Base-by-base conservation (phyloP, 2,113 vertebrate species). In the Prionailurus bengalensis region DNA sequence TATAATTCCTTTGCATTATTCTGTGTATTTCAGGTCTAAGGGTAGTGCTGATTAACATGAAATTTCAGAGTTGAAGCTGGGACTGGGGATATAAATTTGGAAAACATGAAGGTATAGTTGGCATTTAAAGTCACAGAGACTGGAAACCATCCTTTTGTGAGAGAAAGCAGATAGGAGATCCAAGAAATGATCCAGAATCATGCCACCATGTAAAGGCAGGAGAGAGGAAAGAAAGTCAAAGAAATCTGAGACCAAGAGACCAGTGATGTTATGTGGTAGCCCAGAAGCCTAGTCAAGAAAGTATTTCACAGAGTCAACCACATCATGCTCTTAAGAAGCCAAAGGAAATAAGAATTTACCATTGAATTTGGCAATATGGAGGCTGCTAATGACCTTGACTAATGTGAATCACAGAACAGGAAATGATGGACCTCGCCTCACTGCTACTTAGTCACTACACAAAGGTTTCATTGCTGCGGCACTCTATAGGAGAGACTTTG, bases 1-100 rank as follows among this genome's bases (percentile, higher is more conserved):
- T 48, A 27, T 66, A 90, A 45, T 66, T 82, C n/a, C 8, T 87
- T 71, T 94, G 80, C 11, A 85, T 91, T 68, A 39, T 78, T 94
- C n/a, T 89, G 36, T 36, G 23, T 25, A 65, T 74, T 68, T 88
- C 65, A 33, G 4, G 2, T 71, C 61, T 61, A 71, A 81, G 68
- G 15, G 0, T 45, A 5, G 19, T n/a, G 70, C n/a, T 51, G 45
- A 91, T 48, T 82, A 66, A n/a, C n/a, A 29, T 83, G 14, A 95
- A 90, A n/a, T 65, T 65, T 95, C 19, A 89, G 27, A 81, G 16
- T 51, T 68, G 68, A 90, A 36, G 1, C 66, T 82, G 39, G 1
- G 31, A 70, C 4, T 48, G 3, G 4, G 5, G 11, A 73, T 89
- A 51, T 51, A 92, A 92, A 93, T 55, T 70, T 78, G 39, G 14